Base-by-base conservation (phyloP, 53 echinoderm and acorn worm species). In the Luidia sarsii region DNA sequence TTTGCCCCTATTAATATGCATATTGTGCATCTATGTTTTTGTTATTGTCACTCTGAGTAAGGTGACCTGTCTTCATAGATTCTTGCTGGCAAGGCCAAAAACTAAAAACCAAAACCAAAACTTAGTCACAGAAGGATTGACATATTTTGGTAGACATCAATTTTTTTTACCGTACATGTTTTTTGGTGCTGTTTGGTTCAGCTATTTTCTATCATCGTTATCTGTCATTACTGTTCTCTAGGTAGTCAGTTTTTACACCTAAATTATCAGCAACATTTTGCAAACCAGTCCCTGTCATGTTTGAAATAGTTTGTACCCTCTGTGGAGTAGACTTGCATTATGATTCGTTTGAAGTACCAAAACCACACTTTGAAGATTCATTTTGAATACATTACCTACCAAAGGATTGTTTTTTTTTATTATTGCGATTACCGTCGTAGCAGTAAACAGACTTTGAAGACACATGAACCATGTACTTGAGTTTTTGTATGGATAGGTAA, bases 31-130 rank as follows among this genome's bases (percentile, higher is more conserved):
- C n/a, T n/a, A n/a, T n/a, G n/a, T n/a, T n/a, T n/a, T n/a, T n/a
- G n/a, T n/a, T n/a, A n/a, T n/a, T n/a, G n/a, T n/a, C n/a, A n/a
- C n/a, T n/a, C n/a, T n/a, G n/a, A n/a, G n/a, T n/a, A n/a, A n/a
- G n/a, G n/a, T n/a, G n/a, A n/a, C n/a, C n/a, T n/a, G n/a, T n/a
- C n/a, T n/a, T n/a, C n/a, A n/a, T n/a, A n/a, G n/a, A 29, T 72
- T 72, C 72, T 72, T 72, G 72, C 72, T 36, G 72, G 72, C 72
- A 72, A 72, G 72, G 72, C 34, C 38, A n/a, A 72, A n/a, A n/a
- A n/a, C n/a, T n/a, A n/a, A n/a, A n/a, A n/a, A 55, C 35, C 54
- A 54, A 38, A 37, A 37, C 53, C 56, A 39, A 55, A 53, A 33
- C 18, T 37, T 18, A 34, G 56, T 38, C 41, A 72, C 55, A 54